A percentile compares a stretch with the other conserved stretches of the same genome.
These are phyloP conservation scores for Phlogophora meticulosa DNA, from an alignment of 2,888 invertebrate genomes.

Conservation along the genomic window DNA sequence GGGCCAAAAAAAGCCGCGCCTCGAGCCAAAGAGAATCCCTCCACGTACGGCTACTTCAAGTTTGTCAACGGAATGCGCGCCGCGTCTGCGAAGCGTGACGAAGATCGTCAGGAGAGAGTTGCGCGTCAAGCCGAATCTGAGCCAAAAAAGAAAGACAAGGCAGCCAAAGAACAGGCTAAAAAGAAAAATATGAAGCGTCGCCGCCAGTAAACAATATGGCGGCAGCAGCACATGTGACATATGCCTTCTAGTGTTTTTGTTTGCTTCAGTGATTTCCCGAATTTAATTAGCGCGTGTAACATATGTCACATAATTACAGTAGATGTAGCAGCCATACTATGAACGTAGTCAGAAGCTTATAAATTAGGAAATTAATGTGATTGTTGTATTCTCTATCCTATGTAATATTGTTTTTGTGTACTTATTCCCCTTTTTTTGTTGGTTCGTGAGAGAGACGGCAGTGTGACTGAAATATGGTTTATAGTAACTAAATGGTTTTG, in stretches of 20 bases:
- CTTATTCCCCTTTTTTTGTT: background rate
- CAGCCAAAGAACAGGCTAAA: background rate
- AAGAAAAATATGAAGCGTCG: slow-evolving; percentile 5
- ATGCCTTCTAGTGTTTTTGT: background rate
- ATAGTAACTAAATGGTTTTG: background rate
- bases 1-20: accelerated
- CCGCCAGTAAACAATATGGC: slow-evolving; percentile 2
- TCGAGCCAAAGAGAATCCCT: background rate
- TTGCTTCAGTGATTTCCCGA: background rate
- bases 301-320: slow-evolving; percentile 21
- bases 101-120: background rate
- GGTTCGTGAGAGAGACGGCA: slow-evolving; percentile 13
- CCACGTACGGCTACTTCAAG: background rate
- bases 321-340: background rate
- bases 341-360: background rate
- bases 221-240: background rate
- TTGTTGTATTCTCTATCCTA: slow-evolving; percentile 5
- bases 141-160: background rate
- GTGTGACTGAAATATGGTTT: slow-evolving; percentile 20
- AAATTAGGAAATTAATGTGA: background rate
- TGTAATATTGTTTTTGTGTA: background rate
- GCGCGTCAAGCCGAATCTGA: too few relatives aligned
- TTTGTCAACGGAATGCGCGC: slow-evolving; percentile 6
- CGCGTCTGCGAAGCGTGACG: slow-evolving; percentile 18
- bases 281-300: slow-evolving; percentile 25